phyloP scores from a whole-genome alignment of 64 coral and sea anemone genomes.

The Stichodactyla mertensii region DNA sequence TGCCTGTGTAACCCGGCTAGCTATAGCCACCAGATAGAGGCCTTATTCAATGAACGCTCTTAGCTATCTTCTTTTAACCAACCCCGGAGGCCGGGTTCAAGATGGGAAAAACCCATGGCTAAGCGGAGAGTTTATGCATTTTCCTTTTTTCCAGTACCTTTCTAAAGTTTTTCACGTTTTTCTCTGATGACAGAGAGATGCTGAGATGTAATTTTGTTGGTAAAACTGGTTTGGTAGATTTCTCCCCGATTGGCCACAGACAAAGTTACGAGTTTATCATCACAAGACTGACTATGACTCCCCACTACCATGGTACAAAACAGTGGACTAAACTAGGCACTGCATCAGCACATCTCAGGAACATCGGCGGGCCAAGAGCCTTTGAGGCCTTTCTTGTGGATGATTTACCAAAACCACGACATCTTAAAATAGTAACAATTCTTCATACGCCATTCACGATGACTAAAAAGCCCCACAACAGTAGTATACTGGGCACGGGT shows the following conservation, averaged over 20 bases:
- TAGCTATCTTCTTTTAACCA: no score
- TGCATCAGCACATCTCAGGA: slow-evolving; percentile 14
- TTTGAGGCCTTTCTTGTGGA: slow-evolving; percentile 61
- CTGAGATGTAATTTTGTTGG: slow-evolving; percentile 18
- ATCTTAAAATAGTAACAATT: slow-evolving; percentile 69
- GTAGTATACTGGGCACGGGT: slow-evolving; percentile 58
- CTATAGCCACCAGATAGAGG: no score
- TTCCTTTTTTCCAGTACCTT: background rate
- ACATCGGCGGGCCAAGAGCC: slow-evolving; percentile 6
- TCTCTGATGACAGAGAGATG: slow-evolving; percentile 54
- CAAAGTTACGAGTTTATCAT: slow-evolving; percentile 52
- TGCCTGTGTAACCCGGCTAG: no score
- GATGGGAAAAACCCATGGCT: no score
- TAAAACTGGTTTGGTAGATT: slow-evolving; percentile 62
- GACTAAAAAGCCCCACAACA: slow-evolving; percentile 50
- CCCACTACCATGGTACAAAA: slow-evolving; percentile 17
- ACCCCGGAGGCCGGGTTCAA: no score
- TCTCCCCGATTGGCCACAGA: slow-evolving; percentile 34
- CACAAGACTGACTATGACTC: slow-evolving; percentile 15
- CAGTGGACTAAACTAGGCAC: slow-evolving; percentile 52
- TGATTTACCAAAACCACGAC: slow-evolving; percentile 61
- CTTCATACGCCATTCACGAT: slow-evolving; percentile 73
- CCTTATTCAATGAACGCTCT: no score
- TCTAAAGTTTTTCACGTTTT: background rate
- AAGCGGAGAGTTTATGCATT: background rate